Evolutionary conservation across 2,113 vertebrate species (phyloP), one percentile per base, ranked within the genome.

Genomic region (Cephalopholis sonnerati): DNA sequence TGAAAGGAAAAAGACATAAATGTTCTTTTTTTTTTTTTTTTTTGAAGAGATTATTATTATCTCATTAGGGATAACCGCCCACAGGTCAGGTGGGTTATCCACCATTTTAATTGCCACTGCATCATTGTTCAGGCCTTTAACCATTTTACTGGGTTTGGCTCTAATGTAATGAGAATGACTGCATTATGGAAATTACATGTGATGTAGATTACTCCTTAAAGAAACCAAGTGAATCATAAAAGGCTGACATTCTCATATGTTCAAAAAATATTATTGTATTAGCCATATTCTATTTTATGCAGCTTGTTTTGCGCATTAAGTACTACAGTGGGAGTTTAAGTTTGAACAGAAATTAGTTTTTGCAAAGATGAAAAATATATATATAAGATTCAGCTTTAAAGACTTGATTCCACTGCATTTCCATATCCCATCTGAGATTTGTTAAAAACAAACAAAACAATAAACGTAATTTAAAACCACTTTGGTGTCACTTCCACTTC

Each of bases 61-160:
- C 82, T 87, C 77, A 87, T 90, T 89, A 85, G 75, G 85, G 74
- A 84, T 88, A 88, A 89, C 78, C 65, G 70, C 81, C 83, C 85
- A 79, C 70, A 67, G 91, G 86, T 90, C 86, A 87, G 25, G 57
- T 79, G 81, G 87, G 84, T 85, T 88, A 90, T 87, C 84, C 71
- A 36, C 73, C 79, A 77, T 82, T 83, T 91, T 88, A 91, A 88
- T 92, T 91, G 81, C 78, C 81, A 63, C 66, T 82, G 80, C 77
- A 83, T 87, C 79, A 78, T 71, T 87, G 69, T 89, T 84, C 73
- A 81, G 77, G 29, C 73, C 69, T 92, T 90, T 36, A 69, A 82
- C 84, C 70, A 29, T 83, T 81, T 70, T 75, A 36, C 58, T 53
- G 58, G n/a, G 6, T 79, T 83, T 85, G 64, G 39, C 80, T 89